Conservation (phyloP, 2,888 invertebrate species). For the Acanthopleura granulata region DNA sequence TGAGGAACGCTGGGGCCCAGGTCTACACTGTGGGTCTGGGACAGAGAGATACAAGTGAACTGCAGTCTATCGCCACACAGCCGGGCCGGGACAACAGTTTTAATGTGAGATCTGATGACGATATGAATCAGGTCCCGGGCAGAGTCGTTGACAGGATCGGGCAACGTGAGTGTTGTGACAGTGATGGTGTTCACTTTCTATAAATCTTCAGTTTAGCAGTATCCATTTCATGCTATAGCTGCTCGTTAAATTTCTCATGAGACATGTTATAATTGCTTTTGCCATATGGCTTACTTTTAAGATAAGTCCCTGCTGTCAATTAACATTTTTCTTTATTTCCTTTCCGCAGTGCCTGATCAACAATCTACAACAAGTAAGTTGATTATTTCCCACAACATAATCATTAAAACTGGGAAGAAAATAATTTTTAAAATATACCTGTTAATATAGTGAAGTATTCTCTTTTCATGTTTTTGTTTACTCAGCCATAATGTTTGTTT, state of each 20-base stretch:
- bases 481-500: no score
- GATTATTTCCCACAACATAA: no score
- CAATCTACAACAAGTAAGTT: no score
- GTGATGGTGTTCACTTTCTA: neutral
- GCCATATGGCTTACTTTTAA: neutral
- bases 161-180: neutral
- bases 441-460: no score
- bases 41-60: neutral
- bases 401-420: no score
- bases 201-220: no score
- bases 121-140: neutral
- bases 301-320: no score
- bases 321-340: no score
- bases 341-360: no score
- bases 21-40: conserved; percentile 8
- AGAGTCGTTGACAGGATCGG: neutral
- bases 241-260: neutral
- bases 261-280: neutral
- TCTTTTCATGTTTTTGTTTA: no score
- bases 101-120: neutral
- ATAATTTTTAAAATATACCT: no score
- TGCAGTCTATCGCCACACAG: neutral
- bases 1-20: neutral
- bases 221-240: neutral
- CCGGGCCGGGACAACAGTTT: conserved; percentile 1